phyloP scores from a whole-genome alignment of 2,888 invertebrate species.

The Drosophila prolongata region DNA sequence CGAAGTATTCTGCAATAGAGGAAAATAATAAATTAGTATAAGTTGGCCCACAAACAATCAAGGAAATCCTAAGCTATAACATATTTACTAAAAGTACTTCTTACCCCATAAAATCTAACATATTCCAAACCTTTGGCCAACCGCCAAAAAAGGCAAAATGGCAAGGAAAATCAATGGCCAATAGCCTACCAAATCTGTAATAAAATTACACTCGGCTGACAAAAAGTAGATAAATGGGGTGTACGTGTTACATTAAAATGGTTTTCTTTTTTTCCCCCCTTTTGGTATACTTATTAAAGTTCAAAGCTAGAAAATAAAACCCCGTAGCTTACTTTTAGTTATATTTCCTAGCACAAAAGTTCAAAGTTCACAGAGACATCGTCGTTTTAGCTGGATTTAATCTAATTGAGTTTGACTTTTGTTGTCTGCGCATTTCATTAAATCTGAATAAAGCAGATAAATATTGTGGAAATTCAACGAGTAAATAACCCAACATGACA shows the following conservation, averaged over 20 bases:
- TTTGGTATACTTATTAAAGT: background rate
- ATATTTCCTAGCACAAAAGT: constrained; percentile 15
- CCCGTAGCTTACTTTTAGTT: background rate
- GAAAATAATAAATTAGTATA: constrained; percentile 17
- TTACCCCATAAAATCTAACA: constrained; percentile 1
- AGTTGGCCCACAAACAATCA: constrained; percentile 28
- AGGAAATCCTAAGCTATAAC: constrained; percentile 3
- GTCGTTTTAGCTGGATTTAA: constrained; percentile 36
- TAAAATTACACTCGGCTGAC: constrained; percentile 43
- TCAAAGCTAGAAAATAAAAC: background rate
- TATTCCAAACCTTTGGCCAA: constrained; percentile 14
- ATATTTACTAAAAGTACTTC: constrained; percentile 15
- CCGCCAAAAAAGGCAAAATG: constrained; percentile 5
- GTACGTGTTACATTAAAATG: constrained; percentile 19
- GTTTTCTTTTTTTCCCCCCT: background rate
- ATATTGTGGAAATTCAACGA: constrained; percentile 15
- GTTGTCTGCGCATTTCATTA: constrained; percentile 76
- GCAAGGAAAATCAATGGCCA: constrained; percentile 38
- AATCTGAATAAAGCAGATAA: constrained; percentile 27
- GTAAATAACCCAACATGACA: constrained; percentile 15
- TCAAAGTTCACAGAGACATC: constrained; percentile 28
- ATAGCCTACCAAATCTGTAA: constrained; percentile 41
- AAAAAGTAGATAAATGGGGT: constrained; percentile 16
- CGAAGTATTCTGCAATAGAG: constrained; percentile 91
- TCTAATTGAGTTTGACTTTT: constrained; percentile 68